These are phyloP conservation scores for Dusona sp. DNA, from an alignment of 2,888 invertebrate genomes.

Conservation along the genomic window DNA sequence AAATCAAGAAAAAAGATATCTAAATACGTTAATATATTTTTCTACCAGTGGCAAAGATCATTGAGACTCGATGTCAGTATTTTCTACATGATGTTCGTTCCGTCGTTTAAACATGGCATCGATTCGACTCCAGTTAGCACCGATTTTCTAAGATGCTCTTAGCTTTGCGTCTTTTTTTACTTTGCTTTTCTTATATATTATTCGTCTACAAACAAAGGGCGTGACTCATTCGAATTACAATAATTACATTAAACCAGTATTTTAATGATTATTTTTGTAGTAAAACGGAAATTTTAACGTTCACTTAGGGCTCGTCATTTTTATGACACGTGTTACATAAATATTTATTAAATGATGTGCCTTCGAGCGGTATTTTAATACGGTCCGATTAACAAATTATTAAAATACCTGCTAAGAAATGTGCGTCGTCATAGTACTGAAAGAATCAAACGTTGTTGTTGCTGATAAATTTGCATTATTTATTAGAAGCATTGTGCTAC, in stretches of 20 bases:
- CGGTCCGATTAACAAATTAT: no score
- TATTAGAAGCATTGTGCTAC: neutral
- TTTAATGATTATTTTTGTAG: neutral
- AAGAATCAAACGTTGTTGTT: neutral
- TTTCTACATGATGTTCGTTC: neutral
- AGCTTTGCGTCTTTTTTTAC: conserved; percentile 12
- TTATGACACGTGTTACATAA: neutral
- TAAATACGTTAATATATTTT: conserved; percentile 15
- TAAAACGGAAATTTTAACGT: neutral
- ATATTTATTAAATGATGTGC: neutral
- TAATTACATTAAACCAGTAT: conserved; percentile 6
- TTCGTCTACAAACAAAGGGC: neutral
- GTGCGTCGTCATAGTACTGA: neutral
- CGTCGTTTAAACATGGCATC: conserved; percentile 55
- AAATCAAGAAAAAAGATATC: neutral
- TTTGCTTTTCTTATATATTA: conserved; percentile 7
- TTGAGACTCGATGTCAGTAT: neutral
- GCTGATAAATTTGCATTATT: neutral
- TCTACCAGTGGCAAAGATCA: conserved; percentile 10
- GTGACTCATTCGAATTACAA: conserved; percentile 3
- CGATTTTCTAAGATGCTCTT: conserved; percentile 73
- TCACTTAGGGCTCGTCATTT: neutral
- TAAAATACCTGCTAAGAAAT: no score
- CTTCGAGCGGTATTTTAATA: no score
- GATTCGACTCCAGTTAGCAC: conserved; percentile 79